Evolutionary conservation across 2,888 invertebrate species (phyloP).

Genomic region (Drosophila austrosaltans): DNA sequence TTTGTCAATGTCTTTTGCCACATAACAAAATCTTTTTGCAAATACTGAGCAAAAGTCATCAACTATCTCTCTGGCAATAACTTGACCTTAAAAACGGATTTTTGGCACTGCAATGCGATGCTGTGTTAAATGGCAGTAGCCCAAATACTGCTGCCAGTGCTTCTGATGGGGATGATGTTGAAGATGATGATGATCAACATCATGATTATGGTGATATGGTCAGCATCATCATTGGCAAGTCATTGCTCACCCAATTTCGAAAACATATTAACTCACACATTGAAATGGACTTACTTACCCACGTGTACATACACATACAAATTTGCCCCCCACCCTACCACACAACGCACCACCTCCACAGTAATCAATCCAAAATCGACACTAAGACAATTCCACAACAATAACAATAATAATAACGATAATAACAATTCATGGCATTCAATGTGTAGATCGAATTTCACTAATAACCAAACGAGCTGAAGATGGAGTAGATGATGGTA

Average conservation of each 20-base stretch:
- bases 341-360: not conserved
- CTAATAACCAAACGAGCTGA: slow-evolving; percentile 61
- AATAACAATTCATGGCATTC: slow-evolving; percentile 59
- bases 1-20: slow-evolving; percentile 9
- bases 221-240: slow-evolving; percentile 57
- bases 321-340: not conserved
- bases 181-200: slow-evolving; percentile 38
- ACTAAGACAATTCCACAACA: slow-evolving; percentile 69
- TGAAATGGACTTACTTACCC: not conserved
- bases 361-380: slow-evolving; percentile 53
- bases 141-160: slow-evolving; percentile 33
- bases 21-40: slow-evolving; percentile 26
- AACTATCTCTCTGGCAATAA: slow-evolving; percentile 51
- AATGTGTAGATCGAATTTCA: slow-evolving; percentile 67
- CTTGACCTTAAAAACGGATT: slow-evolving; percentile 69
- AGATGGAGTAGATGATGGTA: slow-evolving; percentile 10
- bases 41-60: slow-evolving; percentile 45
- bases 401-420: slow-evolving; percentile 10
- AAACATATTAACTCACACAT: slow-evolving; percentile 57
- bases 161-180: slow-evolving; percentile 36
- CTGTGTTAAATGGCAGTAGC: slow-evolving; percentile 66
- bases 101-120: slow-evolving; percentile 41
- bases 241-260: slow-evolving; percentile 77
- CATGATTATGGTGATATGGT: slow-evolving; percentile 24
- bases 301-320: slow-evolving; percentile 35